These are phyloP conservation scores for Ellobium chinense DNA, from an alignment of 2,888 invertebrate species.

Conservation along the genomic window DNA sequence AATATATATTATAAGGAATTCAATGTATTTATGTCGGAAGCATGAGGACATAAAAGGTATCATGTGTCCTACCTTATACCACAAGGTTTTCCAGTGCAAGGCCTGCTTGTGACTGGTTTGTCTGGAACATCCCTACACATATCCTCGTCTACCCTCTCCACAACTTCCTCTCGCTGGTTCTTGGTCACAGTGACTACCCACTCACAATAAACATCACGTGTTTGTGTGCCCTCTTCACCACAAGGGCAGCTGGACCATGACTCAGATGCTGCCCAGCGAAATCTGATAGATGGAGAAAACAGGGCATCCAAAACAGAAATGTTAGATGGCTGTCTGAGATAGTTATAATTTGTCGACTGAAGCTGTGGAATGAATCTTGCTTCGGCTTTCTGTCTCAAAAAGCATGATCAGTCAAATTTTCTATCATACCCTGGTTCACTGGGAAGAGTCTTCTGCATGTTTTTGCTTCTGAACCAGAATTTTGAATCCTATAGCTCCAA, in stretches of 20 bases:
- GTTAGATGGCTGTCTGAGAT: too few relatives aligned
- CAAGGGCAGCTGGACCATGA: slow-evolving; percentile 32
- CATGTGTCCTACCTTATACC: slow-evolving; percentile 12
- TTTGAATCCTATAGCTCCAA: too few relatives aligned
- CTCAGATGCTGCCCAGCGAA: slow-evolving; percentile 19
- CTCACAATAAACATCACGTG: slow-evolving; percentile 18
- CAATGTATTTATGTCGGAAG: too few relatives aligned
- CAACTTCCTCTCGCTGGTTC: background rate
- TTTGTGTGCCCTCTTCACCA: slow-evolving; percentile 20
- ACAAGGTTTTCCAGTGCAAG: slow-evolving; percentile 32
- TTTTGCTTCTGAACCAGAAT: too few relatives aligned
- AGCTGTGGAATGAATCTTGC: too few relatives aligned
- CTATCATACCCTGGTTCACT: too few relatives aligned
- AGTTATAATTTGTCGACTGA: too few relatives aligned
- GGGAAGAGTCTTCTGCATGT: too few relatives aligned
- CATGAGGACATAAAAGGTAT: background rate
- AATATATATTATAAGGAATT: too few relatives aligned
- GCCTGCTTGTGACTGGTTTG: slow-evolving; percentile 23
- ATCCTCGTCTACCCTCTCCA: background rate
- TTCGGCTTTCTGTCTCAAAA: too few relatives aligned
- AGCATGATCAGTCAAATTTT: too few relatives aligned
- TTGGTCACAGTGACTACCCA: background rate
- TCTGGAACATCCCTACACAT: slow-evolving; percentile 9
- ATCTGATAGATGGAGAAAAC: background rate
- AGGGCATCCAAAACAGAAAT: too few relatives aligned